These are phyloP conservation scores for Pholis gunnellus DNA, from an alignment of 2,113 vertebrate species.

Conservation along the genomic window DNA sequence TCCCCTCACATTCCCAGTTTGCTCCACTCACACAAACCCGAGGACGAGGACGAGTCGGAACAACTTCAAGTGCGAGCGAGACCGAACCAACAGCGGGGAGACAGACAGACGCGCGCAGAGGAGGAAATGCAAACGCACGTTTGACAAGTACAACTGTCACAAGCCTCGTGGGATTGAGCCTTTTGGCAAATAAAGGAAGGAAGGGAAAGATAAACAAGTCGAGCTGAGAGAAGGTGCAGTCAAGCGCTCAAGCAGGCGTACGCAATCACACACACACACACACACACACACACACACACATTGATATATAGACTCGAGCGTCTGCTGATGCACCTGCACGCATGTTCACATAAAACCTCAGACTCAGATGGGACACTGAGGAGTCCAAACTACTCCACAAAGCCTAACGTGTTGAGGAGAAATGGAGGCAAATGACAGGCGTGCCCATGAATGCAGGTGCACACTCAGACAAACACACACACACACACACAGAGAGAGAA, in stretches of 20 bases:
- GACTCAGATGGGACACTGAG: conserved; percentile 38
- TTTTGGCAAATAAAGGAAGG: conserved; percentile 59
- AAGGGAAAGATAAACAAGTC: conserved; percentile 45
- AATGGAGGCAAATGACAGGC: conserved; percentile 56
- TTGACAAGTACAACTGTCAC: conserved; percentile 64
- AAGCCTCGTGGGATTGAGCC: conserved; percentile 55
- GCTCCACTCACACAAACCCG: background rate
- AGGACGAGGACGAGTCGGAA: conserved; percentile 19
- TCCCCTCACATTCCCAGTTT: background rate
- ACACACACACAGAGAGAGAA: background rate
- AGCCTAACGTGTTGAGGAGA: conserved; percentile 24
- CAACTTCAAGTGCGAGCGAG: conserved; percentile 22
- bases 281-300: conserved; percentile 16
- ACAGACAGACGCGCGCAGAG: conserved; percentile 23
- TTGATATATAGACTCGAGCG: background rate
- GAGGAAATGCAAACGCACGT: conserved; percentile 55
- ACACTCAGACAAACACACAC: background rate
- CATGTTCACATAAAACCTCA: conserved; percentile 23
- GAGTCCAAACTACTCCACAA: conserved; percentile 47
- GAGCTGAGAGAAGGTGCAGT: conserved; percentile 48
- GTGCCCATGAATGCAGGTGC: conserved; percentile 22
- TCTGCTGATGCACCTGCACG: conserved; percentile 39
- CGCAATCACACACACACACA: conserved; percentile 23
- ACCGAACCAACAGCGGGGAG: conserved; percentile 25
- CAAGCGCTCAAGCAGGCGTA: conserved; percentile 36